phyloP scores from a whole-genome alignment of 2,797 vertebrate species.

The Brachyrhaphis roseni region DNA sequence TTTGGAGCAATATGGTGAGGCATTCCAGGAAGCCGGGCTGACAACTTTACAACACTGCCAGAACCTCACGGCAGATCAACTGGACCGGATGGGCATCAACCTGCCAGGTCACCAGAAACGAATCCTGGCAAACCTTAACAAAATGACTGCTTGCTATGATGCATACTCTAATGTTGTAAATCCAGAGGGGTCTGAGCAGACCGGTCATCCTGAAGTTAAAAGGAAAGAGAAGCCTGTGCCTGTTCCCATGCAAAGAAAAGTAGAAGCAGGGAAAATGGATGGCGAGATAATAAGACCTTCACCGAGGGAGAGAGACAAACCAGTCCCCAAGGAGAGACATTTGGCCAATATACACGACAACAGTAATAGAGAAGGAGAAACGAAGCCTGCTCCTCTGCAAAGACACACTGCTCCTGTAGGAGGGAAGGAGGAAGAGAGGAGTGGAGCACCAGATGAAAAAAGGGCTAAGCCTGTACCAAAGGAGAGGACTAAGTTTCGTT shows the following conservation, averaged over 20 bases:
- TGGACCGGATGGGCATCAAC: conserved; percentile 84
- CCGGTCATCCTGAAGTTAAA: background rate
- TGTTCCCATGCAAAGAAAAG: conserved; percentile 15
- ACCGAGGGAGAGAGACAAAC: conserved; percentile 50
- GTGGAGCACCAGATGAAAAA: conserved; percentile 7
- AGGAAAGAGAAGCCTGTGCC: conserved; percentile 40
- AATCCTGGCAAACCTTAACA: conserved; percentile 88
- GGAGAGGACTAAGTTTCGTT: conserved; percentile 85
- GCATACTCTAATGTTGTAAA: conserved; percentile 36
- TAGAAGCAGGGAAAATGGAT: conserved; percentile 28
- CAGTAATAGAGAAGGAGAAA: conserved; percentile 18
- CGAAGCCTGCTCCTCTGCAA: conserved; percentile 26
- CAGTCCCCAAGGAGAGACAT: conserved; percentile 57
- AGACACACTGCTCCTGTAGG: conserved; percentile 16
- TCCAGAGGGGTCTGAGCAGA: conserved; percentile 35
- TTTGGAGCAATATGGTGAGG: conserved; percentile 86
- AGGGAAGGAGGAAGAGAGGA: conserved; percentile 29
- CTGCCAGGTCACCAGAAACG: conserved; percentile 90
- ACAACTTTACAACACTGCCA: conserved; percentile 80
- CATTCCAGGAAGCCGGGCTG: conserved; percentile 80
- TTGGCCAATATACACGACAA: conserved; percentile 34
- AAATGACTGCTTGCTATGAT: conserved; percentile 60
- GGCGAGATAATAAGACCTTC: conserved; percentile 20
- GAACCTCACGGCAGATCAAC: conserved; percentile 73
- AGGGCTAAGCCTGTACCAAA: conserved; percentile 81